phyloP scores from a whole-genome alignment of 2,888 invertebrate species.

The Lepidocyrtoides sp. region DNA sequence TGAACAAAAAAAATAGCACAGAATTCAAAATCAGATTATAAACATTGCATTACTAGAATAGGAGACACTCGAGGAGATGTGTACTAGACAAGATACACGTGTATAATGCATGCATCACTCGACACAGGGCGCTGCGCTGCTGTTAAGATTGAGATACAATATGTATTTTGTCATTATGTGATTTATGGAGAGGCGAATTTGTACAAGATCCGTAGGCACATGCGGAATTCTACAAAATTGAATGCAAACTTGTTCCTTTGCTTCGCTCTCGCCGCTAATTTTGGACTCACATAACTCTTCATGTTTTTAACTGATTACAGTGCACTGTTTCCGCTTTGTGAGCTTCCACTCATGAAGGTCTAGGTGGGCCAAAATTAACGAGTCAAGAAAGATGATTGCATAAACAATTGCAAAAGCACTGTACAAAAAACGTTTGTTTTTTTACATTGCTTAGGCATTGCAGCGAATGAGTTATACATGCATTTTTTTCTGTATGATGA shows the following conservation, averaged over 20 bases:
- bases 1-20: too few species aligned
- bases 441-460: background rate
- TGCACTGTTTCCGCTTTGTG: constrained; percentile 72
- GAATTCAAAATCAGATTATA: too few species aligned
- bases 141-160: too few species aligned
- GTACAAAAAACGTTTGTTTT: background rate
- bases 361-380: constrained; percentile 78
- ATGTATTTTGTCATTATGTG: background rate
- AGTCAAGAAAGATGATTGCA: constrained; percentile 62
- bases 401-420: constrained; percentile 47
- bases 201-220: constrained; percentile 4
- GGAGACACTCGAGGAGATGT: too few species aligned
- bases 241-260: background rate
- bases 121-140: too few species aligned
- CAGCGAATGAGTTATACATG: constrained; percentile 8
- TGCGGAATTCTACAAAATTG: background rate
- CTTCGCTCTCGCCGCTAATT: background rate
- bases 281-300: constrained; percentile 67
- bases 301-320: constrained; percentile 60
- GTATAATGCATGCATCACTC: too few species aligned
- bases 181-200: background rate
- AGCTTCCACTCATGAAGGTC: constrained; percentile 79
- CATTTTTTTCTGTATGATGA: background rate
- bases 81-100: too few species aligned
- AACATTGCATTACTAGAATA: too few species aligned